Conservation (phyloP, 2,888 invertebrate species). For the Choristoneura rosaceana region DNA sequence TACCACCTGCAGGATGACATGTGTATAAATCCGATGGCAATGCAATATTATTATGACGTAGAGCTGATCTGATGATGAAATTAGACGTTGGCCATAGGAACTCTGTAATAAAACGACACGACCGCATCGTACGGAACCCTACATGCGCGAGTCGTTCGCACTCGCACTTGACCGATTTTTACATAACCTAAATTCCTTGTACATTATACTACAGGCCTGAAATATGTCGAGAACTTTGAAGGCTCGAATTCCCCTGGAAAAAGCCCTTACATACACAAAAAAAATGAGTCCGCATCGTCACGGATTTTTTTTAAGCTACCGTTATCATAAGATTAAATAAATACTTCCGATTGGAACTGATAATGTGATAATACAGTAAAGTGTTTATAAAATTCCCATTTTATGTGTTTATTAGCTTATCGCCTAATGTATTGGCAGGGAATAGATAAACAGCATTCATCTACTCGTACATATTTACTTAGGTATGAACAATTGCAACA, state of each 20-base stretch:
- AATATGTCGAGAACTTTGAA: too few relatives aligned
- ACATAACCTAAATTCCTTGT: too few relatives aligned
- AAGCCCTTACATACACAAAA: neutral
- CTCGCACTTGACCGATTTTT: too few relatives aligned
- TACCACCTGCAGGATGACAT: too few relatives aligned
- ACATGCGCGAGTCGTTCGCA: too few relatives aligned
- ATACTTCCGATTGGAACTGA: constrained; percentile 42
- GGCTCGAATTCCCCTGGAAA: neutral
- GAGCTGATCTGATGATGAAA: too few relatives aligned
- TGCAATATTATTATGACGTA: too few relatives aligned
- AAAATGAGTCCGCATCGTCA: neutral
- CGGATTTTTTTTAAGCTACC: neutral
- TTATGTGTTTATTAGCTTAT: constrained; percentile 22
- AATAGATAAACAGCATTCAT: neutral
- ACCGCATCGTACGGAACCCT: too few relatives aligned
- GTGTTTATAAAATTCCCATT: constrained; percentile 23
- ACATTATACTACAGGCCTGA: too few relatives aligned
- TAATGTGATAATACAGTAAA: constrained; percentile 11
- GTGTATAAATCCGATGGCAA: too few relatives aligned
- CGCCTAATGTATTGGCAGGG: constrained; percentile 28
- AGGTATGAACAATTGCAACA: neutral
- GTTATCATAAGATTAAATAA: constrained; percentile 13
- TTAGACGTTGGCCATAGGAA: too few relatives aligned
- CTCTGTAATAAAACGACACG: too few relatives aligned
- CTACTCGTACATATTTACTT: neutral